Conservation (phyloP, 2,113 vertebrate species). For the Pavo muticus region DNA sequence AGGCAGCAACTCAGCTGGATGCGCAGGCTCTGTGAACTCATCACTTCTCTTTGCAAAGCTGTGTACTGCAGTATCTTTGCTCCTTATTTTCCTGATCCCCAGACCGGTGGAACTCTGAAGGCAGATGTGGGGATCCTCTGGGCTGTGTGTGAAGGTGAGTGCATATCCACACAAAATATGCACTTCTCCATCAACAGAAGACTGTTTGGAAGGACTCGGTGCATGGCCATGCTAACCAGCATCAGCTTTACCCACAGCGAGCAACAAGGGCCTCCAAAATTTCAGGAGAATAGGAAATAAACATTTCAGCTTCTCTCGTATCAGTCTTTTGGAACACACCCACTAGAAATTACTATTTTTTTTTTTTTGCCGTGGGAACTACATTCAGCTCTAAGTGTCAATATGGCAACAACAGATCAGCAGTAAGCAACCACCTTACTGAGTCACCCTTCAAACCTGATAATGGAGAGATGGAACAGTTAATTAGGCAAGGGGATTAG, state of each 20-base stretch:
- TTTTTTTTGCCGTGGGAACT: background rate
- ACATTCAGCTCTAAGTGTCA: background rate
- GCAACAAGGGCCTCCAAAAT: background rate
- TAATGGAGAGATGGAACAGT: slow-evolving; percentile 22
- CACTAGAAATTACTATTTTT: background rate
- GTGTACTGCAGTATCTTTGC: background rate
- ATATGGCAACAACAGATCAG: background rate
- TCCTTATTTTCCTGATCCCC: background rate
- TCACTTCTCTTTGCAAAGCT: background rate
- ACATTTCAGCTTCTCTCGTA: background rate
- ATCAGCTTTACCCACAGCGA: background rate
- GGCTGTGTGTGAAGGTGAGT: background rate
- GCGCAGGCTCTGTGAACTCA: background rate
- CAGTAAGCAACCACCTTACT: background rate
- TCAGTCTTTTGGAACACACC: background rate
- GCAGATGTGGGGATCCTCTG: background rate
- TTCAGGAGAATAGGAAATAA: background rate
- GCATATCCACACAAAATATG: background rate
- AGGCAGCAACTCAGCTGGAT: background rate
- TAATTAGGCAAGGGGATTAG: slow-evolving; percentile 27
- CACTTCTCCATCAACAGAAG: background rate
- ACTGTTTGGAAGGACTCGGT: background rate
- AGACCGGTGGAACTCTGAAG: background rate
- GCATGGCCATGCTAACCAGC: background rate
- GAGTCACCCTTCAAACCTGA: slow-evolving; percentile 31